A percentile compares a stretch with the other conserved stretches of the same genome.
Conservation (phyloP, 2,888 invertebrate genomes). For the Melikaiella ostensackeni region DNA sequence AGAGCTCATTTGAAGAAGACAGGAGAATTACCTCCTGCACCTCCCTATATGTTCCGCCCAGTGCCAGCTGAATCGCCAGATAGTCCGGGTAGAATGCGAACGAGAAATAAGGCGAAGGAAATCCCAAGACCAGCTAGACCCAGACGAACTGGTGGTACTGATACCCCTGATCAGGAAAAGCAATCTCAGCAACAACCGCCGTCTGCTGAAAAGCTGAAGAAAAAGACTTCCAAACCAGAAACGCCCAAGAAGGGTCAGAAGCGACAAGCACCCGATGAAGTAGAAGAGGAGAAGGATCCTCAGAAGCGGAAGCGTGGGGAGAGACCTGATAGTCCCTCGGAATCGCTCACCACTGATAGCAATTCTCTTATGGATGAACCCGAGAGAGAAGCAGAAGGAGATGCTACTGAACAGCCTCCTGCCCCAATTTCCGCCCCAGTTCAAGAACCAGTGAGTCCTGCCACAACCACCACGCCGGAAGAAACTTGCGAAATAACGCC, state of each 20-base stretch:
- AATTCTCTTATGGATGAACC: constrained; percentile 87
- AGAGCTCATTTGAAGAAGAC: constrained; percentile 87
- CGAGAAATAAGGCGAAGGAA: constrained; percentile 89
- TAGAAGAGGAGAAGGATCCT: constrained; percentile 81
- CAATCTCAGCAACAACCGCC: constrained; percentile 61
- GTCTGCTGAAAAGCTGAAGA: constrained; percentile 79
- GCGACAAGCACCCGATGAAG: constrained; percentile 80
- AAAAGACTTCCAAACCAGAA: constrained; percentile 71
- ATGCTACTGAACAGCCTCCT: constrained; percentile 64
- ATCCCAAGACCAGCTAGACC: constrained; percentile 78
- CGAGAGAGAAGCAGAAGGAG: constrained; percentile 75
- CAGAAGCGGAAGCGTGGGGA: constrained; percentile 81
- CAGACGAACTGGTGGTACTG: constrained; percentile 80
- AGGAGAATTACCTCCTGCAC: constrained; percentile 84
- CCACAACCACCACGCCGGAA: constrained; percentile 64
- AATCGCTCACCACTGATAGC: constrained; percentile 91
- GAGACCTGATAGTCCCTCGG: constrained; percentile 87
- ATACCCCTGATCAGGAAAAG: constrained; percentile 79
- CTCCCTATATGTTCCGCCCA: constrained; percentile 79
- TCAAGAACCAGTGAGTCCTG: constrained; percentile 61
- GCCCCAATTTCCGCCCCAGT: constrained; percentile 53
- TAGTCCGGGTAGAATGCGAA: constrained; percentile 93
- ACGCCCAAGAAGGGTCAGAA: constrained; percentile 80
- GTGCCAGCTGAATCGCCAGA: constrained; percentile 83
- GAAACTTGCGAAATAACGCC: constrained; percentile 67